Evolutionary conservation across 2,797 vertebrate species (phyloP).

Genomic region (Acridotheres tristis): DNA sequence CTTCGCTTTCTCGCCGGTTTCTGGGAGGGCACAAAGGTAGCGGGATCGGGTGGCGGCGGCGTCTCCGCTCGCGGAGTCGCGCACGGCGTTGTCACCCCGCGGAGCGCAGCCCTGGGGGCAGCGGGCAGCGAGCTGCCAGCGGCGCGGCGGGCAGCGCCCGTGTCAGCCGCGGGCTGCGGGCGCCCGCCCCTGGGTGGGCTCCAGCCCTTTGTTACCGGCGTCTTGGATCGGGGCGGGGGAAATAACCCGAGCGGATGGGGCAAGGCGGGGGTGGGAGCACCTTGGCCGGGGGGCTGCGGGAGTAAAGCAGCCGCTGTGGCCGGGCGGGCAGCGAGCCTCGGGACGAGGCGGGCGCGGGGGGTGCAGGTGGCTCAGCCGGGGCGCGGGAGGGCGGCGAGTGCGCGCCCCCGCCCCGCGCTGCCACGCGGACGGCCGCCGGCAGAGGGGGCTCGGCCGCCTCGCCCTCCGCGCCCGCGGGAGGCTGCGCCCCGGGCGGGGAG

Average conservation of each 20-base stretch:
- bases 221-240: background rate
- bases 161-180: background rate
- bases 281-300: background rate
- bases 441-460: slow-evolving; percentile 5
- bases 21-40: background rate
- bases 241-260: background rate
- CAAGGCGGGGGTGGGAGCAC: background rate
- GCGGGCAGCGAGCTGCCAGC: background rate
- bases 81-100: background rate
- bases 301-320: background rate
- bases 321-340: background rate
- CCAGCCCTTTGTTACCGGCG: background rate
- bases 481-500: background rate
- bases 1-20: background rate
- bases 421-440: background rate
- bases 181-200: background rate
- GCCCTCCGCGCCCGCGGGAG: background rate
- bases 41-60: background rate
- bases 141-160: background rate
- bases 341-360: background rate
- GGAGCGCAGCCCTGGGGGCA: background rate
- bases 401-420: background rate
- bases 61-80: background rate
- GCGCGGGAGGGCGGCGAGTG: background rate
- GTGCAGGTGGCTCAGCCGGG: background rate